Evolutionary conservation across 2,888 invertebrate genomes (phyloP), one percentile per base, ranked within the genome.

Genomic region (Augiades crinisus): DNA sequence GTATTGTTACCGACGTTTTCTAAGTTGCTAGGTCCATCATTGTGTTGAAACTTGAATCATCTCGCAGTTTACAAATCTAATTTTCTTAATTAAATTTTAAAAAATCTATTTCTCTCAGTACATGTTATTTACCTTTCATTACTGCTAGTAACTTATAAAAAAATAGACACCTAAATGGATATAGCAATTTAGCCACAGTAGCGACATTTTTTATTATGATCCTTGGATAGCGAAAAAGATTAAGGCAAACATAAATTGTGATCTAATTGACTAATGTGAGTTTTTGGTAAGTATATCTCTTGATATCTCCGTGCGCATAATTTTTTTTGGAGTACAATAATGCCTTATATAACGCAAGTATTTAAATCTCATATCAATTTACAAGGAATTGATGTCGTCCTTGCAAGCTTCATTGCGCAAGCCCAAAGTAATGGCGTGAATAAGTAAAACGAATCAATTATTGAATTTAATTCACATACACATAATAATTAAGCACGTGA

Each of bases 311-410:
- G 43, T 44, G 43, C 43, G 43, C 43, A 44, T 7, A 13, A 8
- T 21, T 8, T 13, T 6, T 2, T 41, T 17, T 10, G n/a, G n/a
- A n/a, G n/a, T n/a, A n/a, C n/a, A n/a, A 40, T 59, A 55, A 59
- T 27, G 40, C 40, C 14, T 19, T 19, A 3, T 19, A n/a, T 30
- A 30, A 30, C 30, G 30, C 30, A 12, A 12, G 3, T 30, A 12
- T 30, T 12, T 5, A 10, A 27, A 3, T 30, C 30, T 10, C n/a
- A 30, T 12, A 12, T 12, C 30, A 30, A 27, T 30, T 12, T 12
- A n/a, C 12, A 30, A 12, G 3, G 3, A 30, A 12, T n/a, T 10
- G 12, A 30, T 12, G 12, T 30, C n/a, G 31, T 19, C 33, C 21
- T 14, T 22, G 21, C 12, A 36, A 21, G 45, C 22, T 12, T 34